Conservation (phyloP, 2,113 vertebrate genomes). For the Sula dactylatra region DNA sequence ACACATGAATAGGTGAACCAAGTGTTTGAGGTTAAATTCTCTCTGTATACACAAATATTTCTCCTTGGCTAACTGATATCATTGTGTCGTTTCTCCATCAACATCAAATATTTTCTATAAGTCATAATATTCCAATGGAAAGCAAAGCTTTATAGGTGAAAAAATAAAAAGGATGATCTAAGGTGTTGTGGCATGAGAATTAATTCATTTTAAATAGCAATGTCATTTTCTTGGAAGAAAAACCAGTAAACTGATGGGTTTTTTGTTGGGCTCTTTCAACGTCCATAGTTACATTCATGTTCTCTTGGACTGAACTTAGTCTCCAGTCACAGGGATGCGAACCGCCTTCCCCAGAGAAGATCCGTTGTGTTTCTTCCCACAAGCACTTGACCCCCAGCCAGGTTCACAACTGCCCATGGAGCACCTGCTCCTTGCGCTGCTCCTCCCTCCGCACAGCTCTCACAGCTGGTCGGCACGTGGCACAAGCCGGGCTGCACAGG, state of each 20-base stretch:
- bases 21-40: constrained; percentile 53
- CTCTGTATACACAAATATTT: constrained; percentile 34
- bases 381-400: neutral
- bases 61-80: constrained; percentile 25
- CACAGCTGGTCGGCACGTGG: accelerated
- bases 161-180: neutral
- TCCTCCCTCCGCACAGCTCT: neutral
- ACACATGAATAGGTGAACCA: constrained; percentile 32
- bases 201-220: neutral
- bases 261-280: neutral
- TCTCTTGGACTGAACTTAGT: neutral
- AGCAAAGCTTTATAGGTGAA: neutral
- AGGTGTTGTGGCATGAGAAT: neutral
- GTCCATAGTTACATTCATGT: neutral
- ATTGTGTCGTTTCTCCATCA: neutral
- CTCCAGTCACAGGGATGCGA: neutral
- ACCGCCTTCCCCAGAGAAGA: neutral
- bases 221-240: neutral
- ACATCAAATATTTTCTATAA: constrained; percentile 9
- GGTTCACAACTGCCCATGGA: accelerated
- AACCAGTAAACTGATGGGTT: neutral
- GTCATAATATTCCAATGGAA: neutral
- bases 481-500: neutral
- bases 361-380: neutral
- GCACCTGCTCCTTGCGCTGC: neutral